These are phyloP conservation scores for Dryadula phaetusa DNA, from an alignment of 2,888 invertebrate species.

Conservation along the genomic window DNA sequence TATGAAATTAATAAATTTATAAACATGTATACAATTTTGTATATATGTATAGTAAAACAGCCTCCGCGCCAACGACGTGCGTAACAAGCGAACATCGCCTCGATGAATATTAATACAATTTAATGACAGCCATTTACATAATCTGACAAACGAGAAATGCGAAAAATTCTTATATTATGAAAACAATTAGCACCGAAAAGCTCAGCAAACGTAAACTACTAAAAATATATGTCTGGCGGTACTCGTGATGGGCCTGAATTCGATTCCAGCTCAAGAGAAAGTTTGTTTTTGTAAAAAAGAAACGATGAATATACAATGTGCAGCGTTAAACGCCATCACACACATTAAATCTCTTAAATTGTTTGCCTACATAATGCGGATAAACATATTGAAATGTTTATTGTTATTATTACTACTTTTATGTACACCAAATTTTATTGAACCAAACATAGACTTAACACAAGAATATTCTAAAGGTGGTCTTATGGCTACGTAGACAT, in stretches of 20 bases:
- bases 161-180: background rate
- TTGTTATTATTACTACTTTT: no score
- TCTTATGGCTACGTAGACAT: no score
- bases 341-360: no score
- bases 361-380: no score
- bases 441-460: no score
- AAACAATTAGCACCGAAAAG: background rate
- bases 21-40: background rate
- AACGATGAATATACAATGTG: no score
- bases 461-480: no score
- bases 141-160: constrained; percentile 19
- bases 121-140: constrained; percentile 21
- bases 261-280: background rate
- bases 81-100: constrained; percentile 9
- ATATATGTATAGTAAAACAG: background rate
- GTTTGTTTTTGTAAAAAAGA: no score
- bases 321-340: no score
- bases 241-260: background rate
- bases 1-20: no score
- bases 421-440: no score
- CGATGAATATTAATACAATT: constrained; percentile 21
- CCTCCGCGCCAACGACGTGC: background rate
- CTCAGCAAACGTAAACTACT: background rate
- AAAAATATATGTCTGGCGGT: background rate
- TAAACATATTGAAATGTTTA: no score